Evolutionary conservation across 2,113 vertebrate species (phyloP).

Genomic region (Zosterops japonicus): DNA sequence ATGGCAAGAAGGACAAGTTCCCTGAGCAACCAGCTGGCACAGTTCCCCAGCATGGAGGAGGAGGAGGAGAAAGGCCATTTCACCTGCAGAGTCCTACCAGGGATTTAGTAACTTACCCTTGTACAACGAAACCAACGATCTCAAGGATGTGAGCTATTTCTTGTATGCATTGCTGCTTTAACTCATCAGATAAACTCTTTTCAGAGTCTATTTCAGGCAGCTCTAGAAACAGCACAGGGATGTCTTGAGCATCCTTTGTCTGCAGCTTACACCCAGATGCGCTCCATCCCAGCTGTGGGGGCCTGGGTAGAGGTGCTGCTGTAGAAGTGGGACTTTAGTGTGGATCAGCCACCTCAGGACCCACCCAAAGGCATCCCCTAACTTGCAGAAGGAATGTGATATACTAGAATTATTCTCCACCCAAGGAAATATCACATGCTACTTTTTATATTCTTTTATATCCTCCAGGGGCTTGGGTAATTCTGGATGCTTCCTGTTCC

Average conservation of each 20-base stretch:
- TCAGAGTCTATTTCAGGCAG: background rate
- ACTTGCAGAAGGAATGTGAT: constrained; percentile 13
- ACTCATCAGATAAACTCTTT: background rate
- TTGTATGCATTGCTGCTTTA: background rate
- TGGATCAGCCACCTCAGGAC: background rate
- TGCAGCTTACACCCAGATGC: background rate
- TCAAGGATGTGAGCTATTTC: background rate
- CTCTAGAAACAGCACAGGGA: background rate
- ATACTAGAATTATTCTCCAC: background rate
- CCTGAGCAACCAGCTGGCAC: background rate
- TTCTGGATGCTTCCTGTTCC: background rate
- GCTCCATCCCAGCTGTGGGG: background rate
- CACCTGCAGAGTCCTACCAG: background rate
- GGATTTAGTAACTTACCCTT: background rate
- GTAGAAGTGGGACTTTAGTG: background rate
- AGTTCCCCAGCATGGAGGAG: background rate
- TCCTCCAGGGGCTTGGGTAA: background rate
- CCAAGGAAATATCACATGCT: background rate
- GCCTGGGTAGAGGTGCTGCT: background rate
- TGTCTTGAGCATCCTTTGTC: background rate
- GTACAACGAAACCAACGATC: background rate
- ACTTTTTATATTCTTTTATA: background rate
- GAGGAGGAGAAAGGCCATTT: background rate
- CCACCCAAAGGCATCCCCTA: background rate
- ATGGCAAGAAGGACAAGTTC: background rate